Evolutionary conservation across 2,888 invertebrate genomes (phyloP).

Genomic region (Gymnocheta viridis): DNA sequence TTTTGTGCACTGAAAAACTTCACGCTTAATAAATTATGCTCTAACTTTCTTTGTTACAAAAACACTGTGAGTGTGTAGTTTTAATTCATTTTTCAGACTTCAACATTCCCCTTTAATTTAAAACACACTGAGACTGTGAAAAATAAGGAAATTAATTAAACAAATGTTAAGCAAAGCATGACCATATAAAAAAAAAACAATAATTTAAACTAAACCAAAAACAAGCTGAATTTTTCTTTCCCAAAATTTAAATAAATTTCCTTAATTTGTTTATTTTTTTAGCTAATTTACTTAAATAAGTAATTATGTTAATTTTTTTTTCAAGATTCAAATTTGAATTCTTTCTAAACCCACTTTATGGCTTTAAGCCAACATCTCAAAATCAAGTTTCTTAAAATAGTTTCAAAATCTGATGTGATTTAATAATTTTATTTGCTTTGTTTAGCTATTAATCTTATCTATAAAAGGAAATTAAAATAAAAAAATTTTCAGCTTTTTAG

Average conservation of each 20-base stretch:
- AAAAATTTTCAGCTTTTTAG: not conserved
- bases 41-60: conserved; percentile 59
- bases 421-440: conserved; percentile 12
- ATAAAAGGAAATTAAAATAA: conserved; percentile 58
- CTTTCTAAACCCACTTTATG: conserved; percentile 38
- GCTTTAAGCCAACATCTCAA: conserved; percentile 8
- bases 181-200: conserved; percentile 47
- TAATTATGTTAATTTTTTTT: conserved; percentile 64
- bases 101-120: conserved; percentile 48
- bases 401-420: conserved; percentile 13
- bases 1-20: conserved; percentile 68
- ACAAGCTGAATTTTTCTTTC: conserved; percentile 12
- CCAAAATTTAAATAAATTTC: conserved; percentile 52
- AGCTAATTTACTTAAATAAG: conserved; percentile 68
- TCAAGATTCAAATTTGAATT: conserved; percentile 6
- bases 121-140: conserved; percentile 11
- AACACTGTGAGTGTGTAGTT: conserved; percentile 6
- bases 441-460: conserved; percentile 46
- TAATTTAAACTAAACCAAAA: conserved; percentile 11
- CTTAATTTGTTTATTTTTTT: conserved; percentile 42
- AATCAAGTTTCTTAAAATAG: conserved; percentile 54
- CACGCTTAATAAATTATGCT: conserved; percentile 68
- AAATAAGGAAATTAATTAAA: conserved; percentile 78
- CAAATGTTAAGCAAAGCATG: conserved; percentile 79
- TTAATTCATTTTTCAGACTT: conserved; percentile 17